Conservation (phyloP, 1,140 invertebrate genomes). For the Drosophila ohnishii region DNA sequence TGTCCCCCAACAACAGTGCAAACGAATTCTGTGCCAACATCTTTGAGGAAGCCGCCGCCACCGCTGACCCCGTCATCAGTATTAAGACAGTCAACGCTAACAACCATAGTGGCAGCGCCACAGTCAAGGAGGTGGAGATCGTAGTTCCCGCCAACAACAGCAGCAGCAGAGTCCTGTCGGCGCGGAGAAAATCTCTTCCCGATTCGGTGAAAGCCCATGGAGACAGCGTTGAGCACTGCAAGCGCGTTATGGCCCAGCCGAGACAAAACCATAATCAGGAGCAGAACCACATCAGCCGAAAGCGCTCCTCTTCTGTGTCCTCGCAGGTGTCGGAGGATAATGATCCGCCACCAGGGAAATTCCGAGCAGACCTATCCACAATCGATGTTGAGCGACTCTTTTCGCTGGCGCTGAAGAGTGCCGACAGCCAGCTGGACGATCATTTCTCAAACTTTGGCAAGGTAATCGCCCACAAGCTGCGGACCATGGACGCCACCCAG, state of each 20-base stretch:
- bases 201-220: slow-evolving; percentile 27
- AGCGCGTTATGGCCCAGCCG: slow-evolving; percentile 28
- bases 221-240: slow-evolving; percentile 34
- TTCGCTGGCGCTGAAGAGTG: slow-evolving; percentile 69
- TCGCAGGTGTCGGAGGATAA: slow-evolving; percentile 71
- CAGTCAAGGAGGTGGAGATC: slow-evolving; percentile 65
- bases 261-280: slow-evolving; percentile 27
- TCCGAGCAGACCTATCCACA: slow-evolving; percentile 65
- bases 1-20: slow-evolving; percentile 65
- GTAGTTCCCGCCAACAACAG: slow-evolving; percentile 47
- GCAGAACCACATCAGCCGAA: slow-evolving; percentile 46
- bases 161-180: slow-evolving; percentile 27
- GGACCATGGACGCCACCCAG: slow-evolving; percentile 81
- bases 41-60: slow-evolving; percentile 60
- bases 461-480: slow-evolving; percentile 82
- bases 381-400: slow-evolving; percentile 74
- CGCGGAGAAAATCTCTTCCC: slow-evolving; percentile 59
- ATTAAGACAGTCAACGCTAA: slow-evolving; percentile 64
- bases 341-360: slow-evolving; percentile 53
- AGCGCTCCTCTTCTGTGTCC: slow-evolving; percentile 70
- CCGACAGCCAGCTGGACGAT: slow-evolving; percentile 73
- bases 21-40: slow-evolving; percentile 70
- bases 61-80: slow-evolving; percentile 62
- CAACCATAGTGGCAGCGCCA: slow-evolving; percentile 26
- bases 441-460: slow-evolving; percentile 83